Evolutionary conservation across 2,797 vertebrate species (phyloP).

Genomic region (Masticophis lateralis): DNA sequence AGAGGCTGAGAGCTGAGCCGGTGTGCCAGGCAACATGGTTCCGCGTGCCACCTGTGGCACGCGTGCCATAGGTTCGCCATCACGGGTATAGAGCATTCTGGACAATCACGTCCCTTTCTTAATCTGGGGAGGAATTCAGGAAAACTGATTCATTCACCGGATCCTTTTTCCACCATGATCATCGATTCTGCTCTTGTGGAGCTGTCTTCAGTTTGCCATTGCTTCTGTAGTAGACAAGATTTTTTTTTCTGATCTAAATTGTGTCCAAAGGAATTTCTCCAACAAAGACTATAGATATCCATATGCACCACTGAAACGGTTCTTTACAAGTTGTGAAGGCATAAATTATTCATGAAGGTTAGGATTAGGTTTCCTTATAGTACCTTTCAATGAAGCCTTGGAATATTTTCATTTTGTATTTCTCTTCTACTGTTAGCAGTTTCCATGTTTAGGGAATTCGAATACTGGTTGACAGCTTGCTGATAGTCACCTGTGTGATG

Average conservation of each 20-base stretch:
- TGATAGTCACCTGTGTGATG: constrained; percentile 47
- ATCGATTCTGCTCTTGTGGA: background rate
- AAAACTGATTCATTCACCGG: background rate
- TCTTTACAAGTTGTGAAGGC: background rate
- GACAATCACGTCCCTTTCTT: background rate
- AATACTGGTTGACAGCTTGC: constrained; percentile 36
- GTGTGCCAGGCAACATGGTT: no score
- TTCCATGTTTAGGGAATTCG: constrained; percentile 11
- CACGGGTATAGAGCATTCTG: background rate
- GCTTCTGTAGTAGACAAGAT: background rate
- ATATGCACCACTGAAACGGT: background rate
- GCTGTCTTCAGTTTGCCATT: background rate
- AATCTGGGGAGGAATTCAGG: background rate
- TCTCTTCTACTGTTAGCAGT: constrained; percentile 35
- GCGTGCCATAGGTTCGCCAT: no score
- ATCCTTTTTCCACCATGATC: background rate
- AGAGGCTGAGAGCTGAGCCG: no score
- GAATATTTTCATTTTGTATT: constrained; percentile 18
- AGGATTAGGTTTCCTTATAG: background rate
- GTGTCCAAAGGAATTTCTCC: background rate
- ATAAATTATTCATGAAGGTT: constrained; percentile 4
- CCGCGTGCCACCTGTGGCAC: no score
- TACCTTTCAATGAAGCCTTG: background rate
- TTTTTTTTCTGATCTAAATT: background rate
- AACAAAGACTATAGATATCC: background rate